phyloP scores from a whole-genome alignment of 2,888 invertebrate species.

The Fissipunctia ypsillon region DNA sequence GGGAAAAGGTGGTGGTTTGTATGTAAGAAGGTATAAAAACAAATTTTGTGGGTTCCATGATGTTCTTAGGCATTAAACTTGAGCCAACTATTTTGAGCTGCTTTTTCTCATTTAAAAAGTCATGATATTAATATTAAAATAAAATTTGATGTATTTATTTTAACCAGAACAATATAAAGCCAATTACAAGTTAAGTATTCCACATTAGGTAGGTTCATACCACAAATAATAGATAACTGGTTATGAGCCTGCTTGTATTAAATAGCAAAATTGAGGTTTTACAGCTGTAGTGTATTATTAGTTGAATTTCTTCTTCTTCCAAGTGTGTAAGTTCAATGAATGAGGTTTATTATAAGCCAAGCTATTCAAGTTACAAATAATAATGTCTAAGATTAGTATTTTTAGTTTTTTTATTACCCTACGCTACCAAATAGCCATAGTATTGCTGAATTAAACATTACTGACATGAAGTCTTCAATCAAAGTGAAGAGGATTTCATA shows the following conservation, averaged over 20 bases:
- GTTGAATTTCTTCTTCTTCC: neutral
- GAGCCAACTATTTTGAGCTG: neutral
- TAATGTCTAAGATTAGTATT: neutral
- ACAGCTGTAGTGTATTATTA: neutral
- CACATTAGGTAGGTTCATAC: neutral
- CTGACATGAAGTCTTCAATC: too few relatives aligned
- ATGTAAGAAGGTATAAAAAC: neutral
- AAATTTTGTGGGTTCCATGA: neutral
- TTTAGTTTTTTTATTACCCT: neutral
- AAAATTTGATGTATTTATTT: neutral
- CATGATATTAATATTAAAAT: neutral
- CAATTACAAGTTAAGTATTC: neutral
- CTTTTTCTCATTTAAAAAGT: neutral
- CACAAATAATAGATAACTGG: neutral
- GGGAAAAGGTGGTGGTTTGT: neutral
- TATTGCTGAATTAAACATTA: neutral
- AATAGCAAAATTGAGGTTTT: conserved; percentile 18
- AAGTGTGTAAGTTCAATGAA: neutral
- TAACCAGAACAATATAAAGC: neutral
- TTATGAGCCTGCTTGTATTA: neutral
- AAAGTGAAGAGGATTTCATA: neutral
- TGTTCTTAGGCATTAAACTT: neutral
- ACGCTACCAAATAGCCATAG: neutral
- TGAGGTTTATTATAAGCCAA: neutral
- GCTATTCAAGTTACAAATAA: neutral